Conservation (phyloP, 2,888 invertebrate genomes). For the Synergus itoensis region DNA sequence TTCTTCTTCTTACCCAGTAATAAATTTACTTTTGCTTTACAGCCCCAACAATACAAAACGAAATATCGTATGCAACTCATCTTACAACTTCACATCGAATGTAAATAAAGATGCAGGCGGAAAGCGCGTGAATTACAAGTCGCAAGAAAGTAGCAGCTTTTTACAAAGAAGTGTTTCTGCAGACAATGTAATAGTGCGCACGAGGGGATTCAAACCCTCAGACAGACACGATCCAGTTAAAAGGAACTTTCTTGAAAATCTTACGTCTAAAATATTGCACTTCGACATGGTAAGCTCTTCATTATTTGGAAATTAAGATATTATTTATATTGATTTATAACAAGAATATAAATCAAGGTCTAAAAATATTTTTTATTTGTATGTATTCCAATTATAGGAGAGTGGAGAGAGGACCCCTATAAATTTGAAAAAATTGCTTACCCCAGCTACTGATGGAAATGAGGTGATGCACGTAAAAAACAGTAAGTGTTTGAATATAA, state of each 20-base stretch:
- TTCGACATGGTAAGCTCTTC: slow-evolving; percentile 86
- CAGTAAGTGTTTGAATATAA: slow-evolving; percentile 77
- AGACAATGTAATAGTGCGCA: slow-evolving; percentile 75
- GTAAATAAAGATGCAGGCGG: slow-evolving; percentile 66
- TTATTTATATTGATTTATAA: no score
- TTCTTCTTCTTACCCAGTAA: slow-evolving; percentile 28
- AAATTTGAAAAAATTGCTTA: slow-evolving; percentile 92
- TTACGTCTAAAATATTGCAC: slow-evolving; percentile 91
- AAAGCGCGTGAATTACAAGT: slow-evolving; percentile 57
- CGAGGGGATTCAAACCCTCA: slow-evolving; percentile 90
- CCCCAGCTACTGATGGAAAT: slow-evolving; percentile 90
- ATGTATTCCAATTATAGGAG: slow-evolving; percentile 69
- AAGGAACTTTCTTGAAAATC: slow-evolving; percentile 87
- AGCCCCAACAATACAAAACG: slow-evolving; percentile 63
- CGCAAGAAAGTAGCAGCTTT: slow-evolving; percentile 58
- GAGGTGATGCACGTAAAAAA: slow-evolving; percentile 88
- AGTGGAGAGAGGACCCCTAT: slow-evolving; percentile 83
- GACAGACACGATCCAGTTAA: slow-evolving; percentile 91
- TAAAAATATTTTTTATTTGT: neutral
- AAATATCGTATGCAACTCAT: slow-evolving; percentile 62
- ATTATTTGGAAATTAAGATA: neutral
- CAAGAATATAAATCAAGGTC: neutral
- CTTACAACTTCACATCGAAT: slow-evolving; percentile 60
- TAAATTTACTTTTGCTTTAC: slow-evolving; percentile 50
- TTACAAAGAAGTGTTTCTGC: slow-evolving; percentile 73